Conservation (phyloP, 2,113 vertebrate species). For the Paratilapia polleni region DNA sequence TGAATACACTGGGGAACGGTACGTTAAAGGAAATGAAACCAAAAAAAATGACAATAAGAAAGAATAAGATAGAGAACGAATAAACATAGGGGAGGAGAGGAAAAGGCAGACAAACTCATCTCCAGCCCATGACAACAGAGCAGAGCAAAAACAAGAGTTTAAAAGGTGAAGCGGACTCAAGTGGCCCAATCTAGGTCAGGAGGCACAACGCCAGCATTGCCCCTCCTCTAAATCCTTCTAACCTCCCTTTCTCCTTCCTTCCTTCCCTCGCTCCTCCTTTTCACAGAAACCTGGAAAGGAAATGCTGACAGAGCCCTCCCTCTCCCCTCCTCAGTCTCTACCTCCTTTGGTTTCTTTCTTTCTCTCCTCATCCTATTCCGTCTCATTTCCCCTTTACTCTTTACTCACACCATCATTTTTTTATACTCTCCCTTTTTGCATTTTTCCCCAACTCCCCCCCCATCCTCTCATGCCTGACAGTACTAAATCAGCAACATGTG, state of each 20-base stretch:
- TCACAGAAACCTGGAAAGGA: slow-evolving; percentile 52
- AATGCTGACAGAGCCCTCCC: slow-evolving; percentile 39
- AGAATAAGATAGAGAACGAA: background rate
- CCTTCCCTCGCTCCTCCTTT: slow-evolving; percentile 30
- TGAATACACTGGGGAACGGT: slow-evolving; percentile 13
- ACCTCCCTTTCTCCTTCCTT: slow-evolving; percentile 19
- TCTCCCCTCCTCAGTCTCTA: background rate
- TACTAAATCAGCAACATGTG: slow-evolving; percentile 79
- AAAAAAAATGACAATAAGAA: background rate
- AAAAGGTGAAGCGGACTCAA: slow-evolving; percentile 38
- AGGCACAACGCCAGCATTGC: slow-evolving; percentile 74
- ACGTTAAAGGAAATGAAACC: background rate
- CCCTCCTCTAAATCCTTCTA: slow-evolving; percentile 37
- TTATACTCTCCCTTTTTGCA: slow-evolving; percentile 10
- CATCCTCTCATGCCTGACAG: slow-evolving; percentile 39
- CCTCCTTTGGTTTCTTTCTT: background rate
- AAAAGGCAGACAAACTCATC: slow-evolving; percentile 36
- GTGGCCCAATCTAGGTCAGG: slow-evolving; percentile 73
- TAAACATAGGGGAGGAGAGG: background rate
- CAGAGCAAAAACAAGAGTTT: slow-evolving; percentile 17
- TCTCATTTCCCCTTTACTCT: slow-evolving; percentile 30
- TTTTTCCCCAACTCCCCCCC: slow-evolving; percentile 11
- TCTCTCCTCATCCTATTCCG: slow-evolving; percentile 31
- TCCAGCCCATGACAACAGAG: background rate
- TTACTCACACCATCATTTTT: slow-evolving; percentile 8